A percentile compares a stretch with the other conserved stretches of the same genome.
Conservation (phyloP, 2,797 vertebrate species). For the Cossypha caffra region DNA sequence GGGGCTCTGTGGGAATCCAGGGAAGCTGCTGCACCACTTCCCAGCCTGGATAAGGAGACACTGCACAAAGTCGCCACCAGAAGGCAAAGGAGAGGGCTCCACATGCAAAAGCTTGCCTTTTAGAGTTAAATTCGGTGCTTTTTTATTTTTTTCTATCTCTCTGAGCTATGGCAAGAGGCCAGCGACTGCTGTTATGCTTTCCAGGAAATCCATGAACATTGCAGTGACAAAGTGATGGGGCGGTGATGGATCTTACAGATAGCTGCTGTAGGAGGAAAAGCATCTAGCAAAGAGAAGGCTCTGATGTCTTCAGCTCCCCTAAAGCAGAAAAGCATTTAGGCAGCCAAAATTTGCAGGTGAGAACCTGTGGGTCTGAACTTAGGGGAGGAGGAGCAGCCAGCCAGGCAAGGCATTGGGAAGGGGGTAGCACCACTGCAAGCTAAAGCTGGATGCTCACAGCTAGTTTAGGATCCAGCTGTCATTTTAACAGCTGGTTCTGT, state of each 20-base stretch:
- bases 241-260: not conserved
- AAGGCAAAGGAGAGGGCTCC: not conserved
- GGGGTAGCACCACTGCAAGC: not conserved
- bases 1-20: not conserved
- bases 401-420: not conserved
- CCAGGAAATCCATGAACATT: not conserved
- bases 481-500: conserved; percentile 66
- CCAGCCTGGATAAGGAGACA: not conserved
- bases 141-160: not conserved
- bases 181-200: not conserved
- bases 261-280: not conserved
- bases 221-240: not conserved
- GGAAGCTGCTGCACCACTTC: not conserved
- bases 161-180: not conserved
- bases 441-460: conserved; percentile 12
- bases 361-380: not conserved
- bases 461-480: conserved; percentile 37
- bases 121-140: not conserved
- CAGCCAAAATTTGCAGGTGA: not conserved
- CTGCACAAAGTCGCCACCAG: not conserved
- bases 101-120: not conserved
- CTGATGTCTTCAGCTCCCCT: not conserved
- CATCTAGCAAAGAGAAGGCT: not conserved
- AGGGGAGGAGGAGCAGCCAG: not conserved
- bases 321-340: not conserved